Evolutionary conservation across 2,797 vertebrate species (phyloP).

Genomic region (Squalus acanthias): DNA sequence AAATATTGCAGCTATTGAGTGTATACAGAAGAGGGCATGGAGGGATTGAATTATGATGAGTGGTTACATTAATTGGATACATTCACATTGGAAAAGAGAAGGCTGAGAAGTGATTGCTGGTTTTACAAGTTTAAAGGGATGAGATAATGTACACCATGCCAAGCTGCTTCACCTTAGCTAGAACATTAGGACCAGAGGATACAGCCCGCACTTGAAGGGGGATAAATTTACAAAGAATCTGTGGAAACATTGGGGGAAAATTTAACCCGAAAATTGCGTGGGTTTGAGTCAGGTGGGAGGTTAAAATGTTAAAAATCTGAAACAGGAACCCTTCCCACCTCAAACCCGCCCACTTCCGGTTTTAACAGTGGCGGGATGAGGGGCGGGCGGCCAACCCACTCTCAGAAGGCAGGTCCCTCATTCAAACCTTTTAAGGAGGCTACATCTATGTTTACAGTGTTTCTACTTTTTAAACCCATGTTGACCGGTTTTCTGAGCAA

Average conservation of each 20-base stretch:
- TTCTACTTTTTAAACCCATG: neutral
- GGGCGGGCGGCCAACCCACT: neutral
- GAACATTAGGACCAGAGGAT: neutral
- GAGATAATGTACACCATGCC: neutral
- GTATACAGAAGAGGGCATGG: neutral
- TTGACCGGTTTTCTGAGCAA: neutral
- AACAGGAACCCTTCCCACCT: neutral
- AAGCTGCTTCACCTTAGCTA: too few relatives aligned
- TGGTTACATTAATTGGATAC: neutral
- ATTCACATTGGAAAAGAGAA: neutral
- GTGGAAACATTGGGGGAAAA: neutral
- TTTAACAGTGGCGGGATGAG: neutral
- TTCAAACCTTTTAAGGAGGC: neutral
- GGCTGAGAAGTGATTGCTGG: neutral
- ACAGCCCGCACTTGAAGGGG: neutral
- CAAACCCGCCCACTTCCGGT: neutral
- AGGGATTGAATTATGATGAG: neutral
- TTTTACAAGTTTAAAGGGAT: neutral
- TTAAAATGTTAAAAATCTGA: conserved; percentile 6
- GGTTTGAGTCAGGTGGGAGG: neutral
- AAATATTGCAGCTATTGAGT: neutral
- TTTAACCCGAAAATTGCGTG: neutral
- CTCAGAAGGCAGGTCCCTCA: neutral
- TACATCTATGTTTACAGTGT: neutral
- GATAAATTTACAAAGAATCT: neutral